Evolutionary conservation across 2,113 vertebrate genomes (phyloP).

Genomic region (Syngnathus floridae): DNA sequence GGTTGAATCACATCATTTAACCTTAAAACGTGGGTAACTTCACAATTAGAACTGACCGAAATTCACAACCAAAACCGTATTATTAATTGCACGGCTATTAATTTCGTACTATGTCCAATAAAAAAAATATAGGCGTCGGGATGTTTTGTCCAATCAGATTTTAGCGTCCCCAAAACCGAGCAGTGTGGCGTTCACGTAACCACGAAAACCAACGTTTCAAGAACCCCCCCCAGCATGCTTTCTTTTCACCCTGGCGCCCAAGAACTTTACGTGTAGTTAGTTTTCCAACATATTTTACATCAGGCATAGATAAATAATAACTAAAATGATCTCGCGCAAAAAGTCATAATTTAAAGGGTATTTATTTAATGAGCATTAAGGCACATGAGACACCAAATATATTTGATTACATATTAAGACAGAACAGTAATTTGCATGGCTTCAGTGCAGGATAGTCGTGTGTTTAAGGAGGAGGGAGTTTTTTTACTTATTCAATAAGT

Average conservation of each 20-base stretch:
- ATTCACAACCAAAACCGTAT: neutral
- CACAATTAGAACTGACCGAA: neutral
- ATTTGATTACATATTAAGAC: conserved; percentile 14
- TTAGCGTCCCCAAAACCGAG: neutral
- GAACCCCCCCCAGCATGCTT: no score
- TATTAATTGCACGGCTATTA: neutral
- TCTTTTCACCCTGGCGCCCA: no score
- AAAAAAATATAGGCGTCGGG: neutral
- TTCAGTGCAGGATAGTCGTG: conserved; percentile 48
- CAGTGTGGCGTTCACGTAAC: no score
- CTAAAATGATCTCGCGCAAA: neutral
- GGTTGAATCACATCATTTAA: neutral
- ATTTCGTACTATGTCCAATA: neutral
- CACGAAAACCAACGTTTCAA: no score
- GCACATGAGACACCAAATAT: conserved; percentile 43
- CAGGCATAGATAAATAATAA: neutral
- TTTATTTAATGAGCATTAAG: conserved; percentile 59
- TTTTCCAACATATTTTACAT: neutral
- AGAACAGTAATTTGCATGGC: conserved; percentile 29
- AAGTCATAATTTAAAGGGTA: neutral
- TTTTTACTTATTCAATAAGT: neutral
- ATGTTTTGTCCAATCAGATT: neutral
- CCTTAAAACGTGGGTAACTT: neutral
- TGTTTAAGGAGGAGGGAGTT: conserved; percentile 9
- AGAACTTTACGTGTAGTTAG: no score